A percentile compares a stretch with the other conserved stretches of the same genome.
Conservation (phyloP, 2,113 vertebrate species). For the Barnardius zonarius region DNA sequence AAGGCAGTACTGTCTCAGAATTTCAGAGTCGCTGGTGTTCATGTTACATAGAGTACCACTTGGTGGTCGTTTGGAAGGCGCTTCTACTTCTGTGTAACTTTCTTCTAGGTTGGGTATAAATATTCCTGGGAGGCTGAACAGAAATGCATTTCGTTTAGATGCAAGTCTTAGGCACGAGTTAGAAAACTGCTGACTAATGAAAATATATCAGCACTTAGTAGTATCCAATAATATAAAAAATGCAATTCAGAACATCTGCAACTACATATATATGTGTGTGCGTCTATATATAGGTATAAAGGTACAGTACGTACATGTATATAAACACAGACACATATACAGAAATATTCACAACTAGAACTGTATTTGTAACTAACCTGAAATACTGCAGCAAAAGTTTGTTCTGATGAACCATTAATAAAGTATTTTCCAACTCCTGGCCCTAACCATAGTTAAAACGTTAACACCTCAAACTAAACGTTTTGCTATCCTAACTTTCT, state of each 20-base stretch:
- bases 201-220: constrained; percentile 80
- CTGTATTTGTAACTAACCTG: constrained; percentile 69
- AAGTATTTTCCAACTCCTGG: constrained; percentile 40
- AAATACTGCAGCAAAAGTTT: constrained; percentile 72
- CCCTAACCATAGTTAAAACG: constrained; percentile 37
- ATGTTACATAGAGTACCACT: constrained; percentile 72
- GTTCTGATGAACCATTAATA: constrained; percentile 33
- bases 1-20: constrained; percentile 72
- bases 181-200: constrained; percentile 79
- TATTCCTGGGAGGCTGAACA: constrained; percentile 78
- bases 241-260: constrained; percentile 69
- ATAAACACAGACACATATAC: constrained; percentile 66
- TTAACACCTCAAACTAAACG: constrained; percentile 17
- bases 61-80: constrained; percentile 77
- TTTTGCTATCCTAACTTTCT: constrained; percentile 26
- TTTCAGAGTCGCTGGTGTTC: constrained; percentile 84
- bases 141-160: constrained; percentile 75
- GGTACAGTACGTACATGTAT: constrained; percentile 49
- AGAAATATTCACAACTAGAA: constrained; percentile 63
- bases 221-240: constrained; percentile 79
- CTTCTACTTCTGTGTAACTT: constrained; percentile 75
- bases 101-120: constrained; percentile 76
- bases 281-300: constrained; percentile 45
- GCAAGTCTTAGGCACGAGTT: constrained; percentile 81
- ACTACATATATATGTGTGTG: constrained; percentile 56